phyloP scores from a whole-genome alignment of 1,140 invertebrate species.

The Saccostrea glomerata region DNA sequence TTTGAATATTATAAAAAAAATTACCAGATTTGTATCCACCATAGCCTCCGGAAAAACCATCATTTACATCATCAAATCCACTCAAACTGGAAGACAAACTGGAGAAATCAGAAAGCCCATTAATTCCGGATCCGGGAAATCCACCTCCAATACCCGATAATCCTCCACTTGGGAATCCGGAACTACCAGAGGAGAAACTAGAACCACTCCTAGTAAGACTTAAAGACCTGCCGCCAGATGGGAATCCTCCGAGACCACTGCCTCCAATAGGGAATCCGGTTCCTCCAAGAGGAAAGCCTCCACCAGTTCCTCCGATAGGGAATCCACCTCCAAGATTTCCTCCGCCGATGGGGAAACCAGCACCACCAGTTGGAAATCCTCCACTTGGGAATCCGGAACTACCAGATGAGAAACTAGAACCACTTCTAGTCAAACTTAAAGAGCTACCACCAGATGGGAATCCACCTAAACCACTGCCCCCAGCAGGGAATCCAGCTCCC shows the following conservation, averaged over 20 bases:
- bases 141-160: not conserved
- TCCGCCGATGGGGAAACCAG: not conserved
- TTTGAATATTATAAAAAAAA: not conserved
- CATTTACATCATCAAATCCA: not conserved
- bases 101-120: not conserved
- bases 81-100: not conserved
- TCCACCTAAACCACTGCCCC: not conserved
- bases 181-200: not conserved
- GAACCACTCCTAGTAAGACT: conserved; percentile 2
- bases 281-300: not conserved
- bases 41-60: not conserved
- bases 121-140: not conserved
- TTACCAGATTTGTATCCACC: not conserved
- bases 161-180: conserved; percentile 29
- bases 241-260: not conserved
- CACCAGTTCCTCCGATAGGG: not conserved
- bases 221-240: not conserved
- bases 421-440: not conserved
- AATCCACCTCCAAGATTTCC: not conserved
- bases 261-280: not conserved
- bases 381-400: not conserved
- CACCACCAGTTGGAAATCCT: not conserved
- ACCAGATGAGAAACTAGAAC: not conserved
- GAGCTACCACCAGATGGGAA: not conserved
- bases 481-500: not conserved